A percentile compares a stretch with the other conserved stretches of the same genome.
phyloP scores from a whole-genome alignment of 2,113 vertebrate genomes.

The Stomatorhinus ivindoensis region DNA sequence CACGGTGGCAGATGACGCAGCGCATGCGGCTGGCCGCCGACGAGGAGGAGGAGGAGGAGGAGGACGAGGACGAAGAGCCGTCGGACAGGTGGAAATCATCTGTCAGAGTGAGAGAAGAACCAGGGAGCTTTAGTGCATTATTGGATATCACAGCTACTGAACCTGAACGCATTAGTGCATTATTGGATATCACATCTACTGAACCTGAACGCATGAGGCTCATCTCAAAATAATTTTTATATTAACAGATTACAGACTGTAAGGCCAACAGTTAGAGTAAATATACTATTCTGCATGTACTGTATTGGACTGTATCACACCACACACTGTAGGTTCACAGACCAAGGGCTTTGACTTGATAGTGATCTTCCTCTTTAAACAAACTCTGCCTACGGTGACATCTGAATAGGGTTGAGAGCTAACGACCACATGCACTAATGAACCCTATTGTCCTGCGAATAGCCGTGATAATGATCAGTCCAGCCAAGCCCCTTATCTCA shows the following conservation, averaged over 20 bases:
- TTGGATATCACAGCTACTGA: background rate
- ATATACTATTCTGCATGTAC: background rate
- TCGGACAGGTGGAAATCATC: slow-evolving; percentile 83
- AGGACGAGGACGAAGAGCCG: slow-evolving; percentile 37
- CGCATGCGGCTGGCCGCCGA: slow-evolving; percentile 68
- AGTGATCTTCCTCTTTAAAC: slow-evolving; percentile 8
- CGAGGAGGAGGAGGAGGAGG: slow-evolving; percentile 30
- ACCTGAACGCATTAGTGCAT: background rate
- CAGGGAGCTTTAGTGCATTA: background rate
- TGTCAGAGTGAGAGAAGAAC: slow-evolving; percentile 35
- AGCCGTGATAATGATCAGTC: slow-evolving; percentile 17
- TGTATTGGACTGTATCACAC: too few species aligned
- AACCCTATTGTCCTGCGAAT: slow-evolving; percentile 5
- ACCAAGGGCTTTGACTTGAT: background rate
- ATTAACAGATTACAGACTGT: background rate
- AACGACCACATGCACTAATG: slow-evolving; percentile 12
- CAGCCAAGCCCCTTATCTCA: background rate
- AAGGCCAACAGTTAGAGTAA: background rate
- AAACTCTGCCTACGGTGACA: background rate
- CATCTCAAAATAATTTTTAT: background rate
- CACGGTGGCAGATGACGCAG: slow-evolving; percentile 83
- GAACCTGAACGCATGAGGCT: background rate
- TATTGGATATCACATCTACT: background rate
- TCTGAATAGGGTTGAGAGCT: background rate
- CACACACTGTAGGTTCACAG: background rate